phyloP scores from a whole-genome alignment of 1,140 invertebrate species.

The Panonychus citri region DNA sequence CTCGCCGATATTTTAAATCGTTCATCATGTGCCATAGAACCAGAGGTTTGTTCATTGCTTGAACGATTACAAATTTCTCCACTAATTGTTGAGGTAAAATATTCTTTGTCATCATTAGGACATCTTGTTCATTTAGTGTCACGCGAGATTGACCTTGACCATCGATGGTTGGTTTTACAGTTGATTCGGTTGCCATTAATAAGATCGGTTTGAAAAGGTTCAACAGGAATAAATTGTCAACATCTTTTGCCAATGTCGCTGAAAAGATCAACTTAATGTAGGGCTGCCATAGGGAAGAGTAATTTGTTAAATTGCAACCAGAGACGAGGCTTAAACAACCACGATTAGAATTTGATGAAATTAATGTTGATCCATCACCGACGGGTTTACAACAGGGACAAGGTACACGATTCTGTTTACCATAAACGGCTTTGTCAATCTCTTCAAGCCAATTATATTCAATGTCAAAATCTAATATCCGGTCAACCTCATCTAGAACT shows the following conservation, averaged over 20 bases:
- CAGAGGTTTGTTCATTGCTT: conserved; percentile 50
- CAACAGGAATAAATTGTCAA: conserved; percentile 67
- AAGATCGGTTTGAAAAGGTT: conserved; percentile 72
- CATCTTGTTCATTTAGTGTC: too few species aligned
- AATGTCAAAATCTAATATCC: conserved; percentile 56
- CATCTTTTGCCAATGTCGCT: conserved; percentile 82
- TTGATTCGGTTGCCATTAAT: conserved; percentile 32
- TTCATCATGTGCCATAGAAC: conserved; percentile 47
- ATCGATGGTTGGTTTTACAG: not conserved
- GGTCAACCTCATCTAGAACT: conserved; percentile 76
- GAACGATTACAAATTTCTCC: conserved; percentile 45
- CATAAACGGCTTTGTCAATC: conserved; percentile 23
- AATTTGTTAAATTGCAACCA: conserved; percentile 6
- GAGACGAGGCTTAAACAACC: not conserved
- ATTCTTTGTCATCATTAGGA: not conserved
- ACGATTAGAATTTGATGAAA: not conserved
- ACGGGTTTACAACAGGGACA: conserved; percentile 6
- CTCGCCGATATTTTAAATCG: conserved; percentile 38
- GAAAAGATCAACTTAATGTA: conserved; percentile 86
- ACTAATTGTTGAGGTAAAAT: conserved; percentile 55
- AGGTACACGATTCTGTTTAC: not conserved
- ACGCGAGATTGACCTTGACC: conserved; percentile 31
- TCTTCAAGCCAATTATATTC: conserved; percentile 69
- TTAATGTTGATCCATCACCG: not conserved
- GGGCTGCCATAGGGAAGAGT: conserved; percentile 7